Conservation (phyloP, 2,888 invertebrate genomes). For the Gnatocerus cornutus region DNA sequence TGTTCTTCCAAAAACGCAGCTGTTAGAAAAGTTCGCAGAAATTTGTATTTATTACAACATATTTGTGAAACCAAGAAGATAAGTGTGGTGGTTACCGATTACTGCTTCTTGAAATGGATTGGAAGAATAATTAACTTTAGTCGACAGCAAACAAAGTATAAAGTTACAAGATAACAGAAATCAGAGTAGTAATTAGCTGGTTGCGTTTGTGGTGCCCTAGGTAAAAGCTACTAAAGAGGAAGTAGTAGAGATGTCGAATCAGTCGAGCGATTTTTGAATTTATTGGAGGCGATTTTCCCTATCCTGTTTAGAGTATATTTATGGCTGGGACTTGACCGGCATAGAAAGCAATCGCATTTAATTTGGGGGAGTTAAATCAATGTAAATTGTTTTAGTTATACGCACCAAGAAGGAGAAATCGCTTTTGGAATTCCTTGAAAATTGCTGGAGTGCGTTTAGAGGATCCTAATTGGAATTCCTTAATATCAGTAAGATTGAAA, state of each 20-base stretch:
- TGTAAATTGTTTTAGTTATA: conserved; percentile 57
- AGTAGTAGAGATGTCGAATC: conserved; percentile 14
- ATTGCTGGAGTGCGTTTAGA: conserved; percentile 29
- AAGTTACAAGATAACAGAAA: conserved; percentile 32
- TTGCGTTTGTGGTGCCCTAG: conserved; percentile 16
- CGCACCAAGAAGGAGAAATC: conserved; percentile 36
- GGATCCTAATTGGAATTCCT: conserved; percentile 46
- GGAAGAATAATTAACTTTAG: conserved; percentile 28
- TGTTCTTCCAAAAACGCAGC: conserved; percentile 6
- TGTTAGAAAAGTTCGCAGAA: background rate
- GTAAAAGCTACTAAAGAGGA: conserved; percentile 10
- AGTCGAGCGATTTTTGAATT: conserved; percentile 31
- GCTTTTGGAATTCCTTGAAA: conserved; percentile 41
- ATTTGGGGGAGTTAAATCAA: conserved; percentile 56
- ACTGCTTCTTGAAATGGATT: conserved; percentile 19
- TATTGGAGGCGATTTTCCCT: conserved; percentile 17
- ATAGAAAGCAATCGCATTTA: conserved; percentile 61
- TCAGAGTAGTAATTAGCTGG: conserved; percentile 23
- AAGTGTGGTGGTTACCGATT: conserved; percentile 27
- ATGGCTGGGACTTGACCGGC: conserved; percentile 63
- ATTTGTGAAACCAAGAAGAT: conserved; percentile 1
- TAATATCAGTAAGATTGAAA: conserved; percentile 31
- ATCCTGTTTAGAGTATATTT: conserved; percentile 58
- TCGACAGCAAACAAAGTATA: conserved; percentile 25
- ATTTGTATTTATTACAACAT: conserved; percentile 12